Base-by-base conservation (phyloP, 1,140 invertebrate species). In the Fopius arisanus region DNA sequence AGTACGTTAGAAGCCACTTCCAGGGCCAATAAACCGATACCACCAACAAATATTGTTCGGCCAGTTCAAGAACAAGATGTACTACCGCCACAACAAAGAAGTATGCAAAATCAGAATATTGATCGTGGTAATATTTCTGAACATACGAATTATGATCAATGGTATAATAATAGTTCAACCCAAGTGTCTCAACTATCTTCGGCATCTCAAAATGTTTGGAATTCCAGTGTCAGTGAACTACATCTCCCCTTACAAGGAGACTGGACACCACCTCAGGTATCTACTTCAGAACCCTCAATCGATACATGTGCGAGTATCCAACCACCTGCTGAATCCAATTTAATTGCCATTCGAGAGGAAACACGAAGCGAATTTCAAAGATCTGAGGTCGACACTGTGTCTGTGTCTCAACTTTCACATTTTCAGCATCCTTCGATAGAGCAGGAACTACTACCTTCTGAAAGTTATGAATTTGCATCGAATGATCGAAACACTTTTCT, bases 381-480 rank as follows among this genome's bases (percentile, higher is more conserved):
- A 87, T 33, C 81, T 84, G 4, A 78, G 80, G 14, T 63, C 72
- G 5, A 41, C 76, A 9, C 81, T 80, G 19, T 79, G 78, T 3
- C 71, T 79, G 29, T 6, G 67, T n/a, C 78, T 72, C 19, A 7
- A 65, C 70, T 78, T 76, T 65, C 41, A 80, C 65, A 70, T 28
- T 48, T 43, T 65, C 62, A 72, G 41, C 75, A 83, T 78, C 72
- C 7, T 33, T 6, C 10, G 7, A 0, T 3, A 2, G 62, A 65
- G 3, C 62, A 65, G 14, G 28, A 65, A n/a, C 14, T 12, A 28
- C 19, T 7, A 14, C 0, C 75, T 9, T 80, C 83, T 7, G 86
- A 88, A 33, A 88, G 87, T 70, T 88, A 87, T 21, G 86, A 88
- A 40, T 88, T 88, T 14, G 86, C 87, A 3, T 87, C 86, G 6